phyloP scores from a whole-genome alignment of 2,888 invertebrate genomes.

The Melanostoma scalare region DNA sequence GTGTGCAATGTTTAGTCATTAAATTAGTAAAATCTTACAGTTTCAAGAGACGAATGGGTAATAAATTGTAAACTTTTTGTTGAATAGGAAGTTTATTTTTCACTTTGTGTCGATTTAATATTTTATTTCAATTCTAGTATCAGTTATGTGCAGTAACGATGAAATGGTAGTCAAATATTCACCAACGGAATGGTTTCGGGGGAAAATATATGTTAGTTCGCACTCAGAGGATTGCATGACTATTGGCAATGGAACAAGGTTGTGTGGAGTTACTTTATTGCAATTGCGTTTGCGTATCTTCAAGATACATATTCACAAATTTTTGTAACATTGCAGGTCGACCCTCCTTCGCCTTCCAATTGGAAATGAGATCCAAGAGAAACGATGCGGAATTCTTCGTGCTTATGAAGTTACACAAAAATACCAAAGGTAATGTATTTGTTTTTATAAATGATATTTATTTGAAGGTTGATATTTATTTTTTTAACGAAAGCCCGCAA shows the following conservation, averaged over 20 bases:
- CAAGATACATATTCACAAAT: neutral
- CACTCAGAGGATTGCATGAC: conserved; percentile 89
- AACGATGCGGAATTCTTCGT: conserved; percentile 80
- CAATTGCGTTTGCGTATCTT: neutral
- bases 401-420: conserved; percentile 80
- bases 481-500: too few relatives aligned
- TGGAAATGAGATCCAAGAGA: conserved; percentile 80
- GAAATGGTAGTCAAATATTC: conserved; percentile 87
- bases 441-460: neutral
- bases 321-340: conserved; percentile 48
- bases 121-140: conserved; percentile 84
- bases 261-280: neutral
- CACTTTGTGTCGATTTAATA: neutral
- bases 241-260: conserved; percentile 83
- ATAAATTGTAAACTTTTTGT: too few relatives aligned
- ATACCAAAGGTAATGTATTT: conserved; percentile 77
- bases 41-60: too few relatives aligned
- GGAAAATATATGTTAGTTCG: conserved; percentile 91
- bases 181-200: conserved; percentile 86
- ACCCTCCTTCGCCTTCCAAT: conserved; percentile 78
- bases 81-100: too few relatives aligned
- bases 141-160: conserved; percentile 89
- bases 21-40: too few relatives aligned
- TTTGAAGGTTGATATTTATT: too few relatives aligned
- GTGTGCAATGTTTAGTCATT: too few relatives aligned